Percentiles rank a stretch among this genome's conserved stretches.
Evolutionary conservation across 2,888 invertebrate genomes (phyloP).

Genomic region (Apoderus coryli): DNA sequence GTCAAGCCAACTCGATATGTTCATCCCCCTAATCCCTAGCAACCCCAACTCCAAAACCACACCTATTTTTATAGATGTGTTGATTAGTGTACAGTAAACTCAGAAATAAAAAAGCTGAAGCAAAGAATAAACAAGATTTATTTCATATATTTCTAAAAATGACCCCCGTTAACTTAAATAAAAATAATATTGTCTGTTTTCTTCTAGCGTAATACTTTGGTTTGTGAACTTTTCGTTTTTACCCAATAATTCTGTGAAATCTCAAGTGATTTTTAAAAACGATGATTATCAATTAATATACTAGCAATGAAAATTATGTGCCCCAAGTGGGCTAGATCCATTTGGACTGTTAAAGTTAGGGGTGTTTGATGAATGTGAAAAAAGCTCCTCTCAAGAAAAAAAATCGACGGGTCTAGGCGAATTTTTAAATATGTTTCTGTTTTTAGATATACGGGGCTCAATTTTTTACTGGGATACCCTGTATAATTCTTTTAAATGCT

Average conservation of each 20-base stretch:
- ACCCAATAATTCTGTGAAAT: constrained; percentile 1
- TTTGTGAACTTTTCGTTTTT: constrained; percentile 1
- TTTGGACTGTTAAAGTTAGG: constrained; percentile 1
- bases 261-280: constrained; percentile 1
- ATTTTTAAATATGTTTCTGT: constrained; percentile 1
- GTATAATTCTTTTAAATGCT: too few species aligned
- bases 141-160: too few species aligned
- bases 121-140: too few species aligned
- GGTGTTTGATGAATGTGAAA: neutral
- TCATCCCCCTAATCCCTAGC: too few species aligned
- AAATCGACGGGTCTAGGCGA: constrained; percentile 3
- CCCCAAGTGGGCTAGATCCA: neutral
- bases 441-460: neutral
- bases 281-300: neutral
- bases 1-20: too few species aligned
- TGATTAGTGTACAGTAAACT: constrained; percentile 1
- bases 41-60: too few species aligned
- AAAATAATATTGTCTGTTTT: too few species aligned
- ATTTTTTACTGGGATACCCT: constrained; percentile 2
- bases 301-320: constrained; percentile 1
- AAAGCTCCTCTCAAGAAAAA: constrained; percentile 2
- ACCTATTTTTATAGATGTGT: constrained; percentile 1
- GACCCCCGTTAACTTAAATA: too few species aligned
- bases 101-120: constrained; percentile 1
- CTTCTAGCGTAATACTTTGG: too few species aligned